Conservation (phyloP, 64 coral and sea anemone species). For the Dendrophyllia cribrosa region DNA sequence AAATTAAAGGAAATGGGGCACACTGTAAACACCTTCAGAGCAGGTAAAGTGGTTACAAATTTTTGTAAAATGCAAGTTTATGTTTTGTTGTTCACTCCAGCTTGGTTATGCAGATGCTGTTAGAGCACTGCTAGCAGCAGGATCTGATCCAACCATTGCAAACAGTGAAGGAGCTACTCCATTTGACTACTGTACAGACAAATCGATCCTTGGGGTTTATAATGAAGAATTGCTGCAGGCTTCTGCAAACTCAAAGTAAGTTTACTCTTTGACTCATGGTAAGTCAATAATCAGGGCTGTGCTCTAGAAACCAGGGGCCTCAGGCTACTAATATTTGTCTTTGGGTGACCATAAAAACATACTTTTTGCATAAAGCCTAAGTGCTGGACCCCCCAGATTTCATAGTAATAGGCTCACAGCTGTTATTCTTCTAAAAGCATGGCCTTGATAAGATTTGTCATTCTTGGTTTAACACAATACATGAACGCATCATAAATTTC, state of each 20-base stretch:
- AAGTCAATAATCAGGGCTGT: not conserved
- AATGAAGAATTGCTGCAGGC: slow-evolving; percentile 98
- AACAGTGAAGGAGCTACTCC: slow-evolving; percentile 96
- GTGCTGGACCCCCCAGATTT: too few species aligned
- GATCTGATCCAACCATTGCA: slow-evolving; percentile 92
- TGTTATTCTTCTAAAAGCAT: too few species aligned
- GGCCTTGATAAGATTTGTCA: too few species aligned
- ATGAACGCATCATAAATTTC: too few species aligned
- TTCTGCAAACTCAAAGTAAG: slow-evolving; percentile 94
- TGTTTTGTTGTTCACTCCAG: slow-evolving; percentile 26
- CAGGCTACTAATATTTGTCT: too few species aligned
- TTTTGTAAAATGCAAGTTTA: not conserved
- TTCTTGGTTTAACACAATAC: too few species aligned
- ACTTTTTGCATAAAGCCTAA: too few species aligned
- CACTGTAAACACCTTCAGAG: too few species aligned
- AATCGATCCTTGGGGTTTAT: slow-evolving; percentile 86
- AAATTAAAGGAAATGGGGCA: not conserved
- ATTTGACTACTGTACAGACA: slow-evolving; percentile 97
- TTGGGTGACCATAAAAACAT: too few species aligned
- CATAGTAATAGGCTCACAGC: too few species aligned
- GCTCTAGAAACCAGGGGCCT: not conserved
- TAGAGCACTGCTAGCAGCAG: slow-evolving; percentile 84
- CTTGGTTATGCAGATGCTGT: slow-evolving; percentile 90
- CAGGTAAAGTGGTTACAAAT: not conserved
- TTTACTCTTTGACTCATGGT: not conserved